phyloP scores from a whole-genome alignment of 2,113 vertebrate genomes.

The Neotoma lepida region DNA sequence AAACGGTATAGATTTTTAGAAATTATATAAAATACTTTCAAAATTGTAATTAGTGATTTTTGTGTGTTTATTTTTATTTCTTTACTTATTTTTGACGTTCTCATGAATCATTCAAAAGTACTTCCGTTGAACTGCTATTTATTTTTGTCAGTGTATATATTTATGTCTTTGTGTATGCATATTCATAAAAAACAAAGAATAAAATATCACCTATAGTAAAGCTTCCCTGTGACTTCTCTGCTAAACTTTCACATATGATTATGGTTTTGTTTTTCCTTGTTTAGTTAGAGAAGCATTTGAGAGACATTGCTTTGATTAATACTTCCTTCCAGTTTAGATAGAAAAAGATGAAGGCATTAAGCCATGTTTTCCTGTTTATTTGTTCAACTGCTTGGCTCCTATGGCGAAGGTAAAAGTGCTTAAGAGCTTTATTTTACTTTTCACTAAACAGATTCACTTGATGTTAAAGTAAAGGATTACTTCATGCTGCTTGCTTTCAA shows the following conservation, averaged over 20 bases:
- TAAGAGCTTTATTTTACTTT: not conserved
- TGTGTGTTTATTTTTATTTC: not conserved
- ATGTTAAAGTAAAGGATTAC: not conserved
- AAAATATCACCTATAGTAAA: not conserved
- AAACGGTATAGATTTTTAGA: not conserved
- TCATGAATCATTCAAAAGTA: constrained; percentile 9
- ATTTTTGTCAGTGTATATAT: not conserved
- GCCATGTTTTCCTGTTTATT: not conserved
- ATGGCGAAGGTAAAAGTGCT: not conserved
- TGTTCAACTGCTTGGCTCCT: not conserved
- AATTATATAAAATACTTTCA: not conserved
- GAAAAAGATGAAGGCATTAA: not conserved
- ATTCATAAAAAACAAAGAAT: not conserved
- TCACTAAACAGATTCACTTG: not conserved
- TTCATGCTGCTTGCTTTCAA: not conserved
- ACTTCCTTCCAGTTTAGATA: not conserved
- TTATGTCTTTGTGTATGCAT: not conserved
- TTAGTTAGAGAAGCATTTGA: not conserved
- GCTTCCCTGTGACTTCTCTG: not conserved
- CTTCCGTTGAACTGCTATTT: not conserved
- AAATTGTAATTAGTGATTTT: not conserved
- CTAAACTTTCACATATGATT: not conserved
- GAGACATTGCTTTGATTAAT: not conserved
- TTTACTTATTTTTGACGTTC: constrained; percentile 8
- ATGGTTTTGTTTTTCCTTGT: not conserved